A percentile compares a stretch with the other conserved stretches of the same genome.
These are phyloP conservation scores for Diaphora mendica DNA, from an alignment of 2,888 invertebrate species.

Conservation along the genomic window DNA sequence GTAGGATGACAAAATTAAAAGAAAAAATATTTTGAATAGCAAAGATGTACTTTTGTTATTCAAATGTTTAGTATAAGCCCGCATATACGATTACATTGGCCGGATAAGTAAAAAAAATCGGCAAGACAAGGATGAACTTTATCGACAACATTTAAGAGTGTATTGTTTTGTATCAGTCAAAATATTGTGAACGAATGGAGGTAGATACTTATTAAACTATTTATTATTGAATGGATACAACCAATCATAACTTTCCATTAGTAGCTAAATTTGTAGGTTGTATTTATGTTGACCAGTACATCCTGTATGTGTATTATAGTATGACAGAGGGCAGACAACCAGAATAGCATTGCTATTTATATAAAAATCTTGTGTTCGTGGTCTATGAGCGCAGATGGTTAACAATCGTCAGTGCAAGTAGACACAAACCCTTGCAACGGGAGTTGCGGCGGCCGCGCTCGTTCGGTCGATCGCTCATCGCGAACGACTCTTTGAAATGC, in stretches of 20 bases:
- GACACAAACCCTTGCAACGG: constrained; percentile 85
- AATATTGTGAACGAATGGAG: neutral
- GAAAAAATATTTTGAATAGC: neutral
- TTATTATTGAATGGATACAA: no score
- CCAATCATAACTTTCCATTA: neutral
- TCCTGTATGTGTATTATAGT: neutral
- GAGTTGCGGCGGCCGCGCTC: constrained; percentile 85
- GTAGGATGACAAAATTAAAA: no score
- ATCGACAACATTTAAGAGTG: neutral
- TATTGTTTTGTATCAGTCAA: neutral
- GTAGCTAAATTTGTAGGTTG: neutral
- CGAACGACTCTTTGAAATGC: constrained; percentile 86
- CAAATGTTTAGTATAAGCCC: neutral
- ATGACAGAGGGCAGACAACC: constrained; percentile 14
- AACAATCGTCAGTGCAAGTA: constrained; percentile 61
- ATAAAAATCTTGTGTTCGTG: constrained; percentile 24
- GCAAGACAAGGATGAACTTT: no score
- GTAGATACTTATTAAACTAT: neutral
- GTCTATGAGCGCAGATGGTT: constrained; percentile 57
- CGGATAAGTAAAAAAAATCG: no score
- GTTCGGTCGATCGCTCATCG: constrained; percentile 86
- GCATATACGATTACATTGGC: no score
- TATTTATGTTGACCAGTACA: neutral
- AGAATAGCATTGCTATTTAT: neutral
- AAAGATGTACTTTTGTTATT: no score